Base-by-base conservation (phyloP, 2,888 invertebrate species). In the Dermolepida albohirtum region DNA sequence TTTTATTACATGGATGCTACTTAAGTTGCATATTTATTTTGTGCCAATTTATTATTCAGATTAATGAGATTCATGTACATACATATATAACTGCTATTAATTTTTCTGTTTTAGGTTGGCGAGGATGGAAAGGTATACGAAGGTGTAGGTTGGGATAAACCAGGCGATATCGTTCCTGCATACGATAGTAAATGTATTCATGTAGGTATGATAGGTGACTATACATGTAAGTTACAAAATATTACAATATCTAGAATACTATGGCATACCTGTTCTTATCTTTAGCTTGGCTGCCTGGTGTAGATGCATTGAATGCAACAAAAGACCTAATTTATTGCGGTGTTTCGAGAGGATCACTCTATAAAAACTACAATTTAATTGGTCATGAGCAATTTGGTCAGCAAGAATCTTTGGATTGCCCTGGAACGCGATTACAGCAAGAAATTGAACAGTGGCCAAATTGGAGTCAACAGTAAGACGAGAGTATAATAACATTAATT, bases 121-220 rank as follows among this genome's bases (percentile, higher is more conserved):
- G 87, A 87, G 29, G 89, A 90, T 76, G 90, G 89, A 5, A 84
- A 87, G 39, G 83, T 90, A 8, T 90, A 89, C 74, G 89, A 90
- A 80, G 90, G 90, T 0, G 79, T 85, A 1, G 90, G 90, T 1
- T 91, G 90, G 90, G 83, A 86, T 5, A 83, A 84, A 43, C 82
- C 84, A 8, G 90, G 90, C 0, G 86, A 88, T 0, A 90, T 90
- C 72, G 87, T 88, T 0, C 84, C 81, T 10, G 85, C 85, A 5
- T 90, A 87, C 73, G 90, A 90, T 76, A 81, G 78, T 29, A 87
- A 84, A 73, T 88, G 89, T 17, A 84, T 90, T n/a, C 89, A 87
- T 10, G 87, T 90, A 69, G 85, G 86, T 22, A 87, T 90, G 69
- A 87, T 90, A 65, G 90, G 90, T 76, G 83, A 78, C 80, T 84